phyloP scores from a whole-genome alignment of 2,797 vertebrate genomes.

The Gobionotothen gibberifrons region DNA sequence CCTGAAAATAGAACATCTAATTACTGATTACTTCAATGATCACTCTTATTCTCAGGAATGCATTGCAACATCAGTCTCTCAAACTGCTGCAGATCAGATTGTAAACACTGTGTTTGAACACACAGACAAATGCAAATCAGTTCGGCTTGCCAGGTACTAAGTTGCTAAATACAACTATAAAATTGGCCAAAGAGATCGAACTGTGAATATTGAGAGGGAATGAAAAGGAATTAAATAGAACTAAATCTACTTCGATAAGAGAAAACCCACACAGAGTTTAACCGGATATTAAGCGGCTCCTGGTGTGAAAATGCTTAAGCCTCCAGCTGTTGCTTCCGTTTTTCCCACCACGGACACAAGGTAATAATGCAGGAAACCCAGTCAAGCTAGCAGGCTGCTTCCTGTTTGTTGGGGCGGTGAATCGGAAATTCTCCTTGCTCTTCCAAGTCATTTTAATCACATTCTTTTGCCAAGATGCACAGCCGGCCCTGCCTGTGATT shows the following conservation, averaged over 20 bases:
- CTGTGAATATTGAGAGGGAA: neutral
- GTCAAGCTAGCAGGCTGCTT: slow-evolving; percentile 37
- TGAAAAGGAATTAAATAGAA: slow-evolving; percentile 8
- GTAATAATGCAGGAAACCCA: slow-evolving; percentile 24
- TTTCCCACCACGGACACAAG: slow-evolving; percentile 8
- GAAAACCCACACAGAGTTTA: slow-evolving; percentile 44
- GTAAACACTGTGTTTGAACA: slow-evolving; percentile 16
- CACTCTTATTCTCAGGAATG: neutral
- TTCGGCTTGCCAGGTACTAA: neutral
- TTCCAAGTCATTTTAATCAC: slow-evolving; percentile 61
- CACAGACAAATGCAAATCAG: slow-evolving; percentile 12
- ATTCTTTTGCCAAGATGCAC: slow-evolving; percentile 63
- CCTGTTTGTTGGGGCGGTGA: slow-evolving; percentile 32
- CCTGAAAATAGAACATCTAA: neutral
- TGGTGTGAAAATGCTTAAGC: slow-evolving; percentile 37
- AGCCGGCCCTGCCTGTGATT: slow-evolving; percentile 65
- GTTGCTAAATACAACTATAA: slow-evolving; percentile 23
- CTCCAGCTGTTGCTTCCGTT: slow-evolving; percentile 65
- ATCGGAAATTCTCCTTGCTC: slow-evolving; percentile 34
- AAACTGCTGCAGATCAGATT: slow-evolving; percentile 18
- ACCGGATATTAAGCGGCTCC: slow-evolving; percentile 67
- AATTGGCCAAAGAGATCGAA: slow-evolving; percentile 18
- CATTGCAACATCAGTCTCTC: neutral
- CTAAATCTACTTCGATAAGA: slow-evolving; percentile 28
- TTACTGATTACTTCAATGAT: neutral